phyloP scores from a whole-genome alignment of 2,888 invertebrate genomes.

The Sympetrum striolatum region DNA sequence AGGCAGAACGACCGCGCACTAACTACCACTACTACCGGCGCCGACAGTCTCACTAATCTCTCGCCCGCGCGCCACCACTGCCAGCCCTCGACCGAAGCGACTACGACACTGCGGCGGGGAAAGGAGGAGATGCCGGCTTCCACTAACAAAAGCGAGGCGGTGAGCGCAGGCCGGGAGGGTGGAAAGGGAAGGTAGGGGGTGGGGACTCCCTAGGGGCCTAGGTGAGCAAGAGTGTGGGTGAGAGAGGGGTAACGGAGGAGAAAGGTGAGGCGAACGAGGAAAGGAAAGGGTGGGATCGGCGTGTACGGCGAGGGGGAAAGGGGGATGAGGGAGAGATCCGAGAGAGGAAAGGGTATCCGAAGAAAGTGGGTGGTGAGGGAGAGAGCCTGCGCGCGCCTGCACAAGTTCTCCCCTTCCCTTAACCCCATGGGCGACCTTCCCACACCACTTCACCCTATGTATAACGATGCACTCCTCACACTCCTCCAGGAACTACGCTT shows the following conservation, averaged over 20 bases:
- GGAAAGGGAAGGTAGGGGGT: neutral
- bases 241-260: neutral
- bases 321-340: neutral
- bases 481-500: conserved; percentile 5
- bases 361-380: neutral
- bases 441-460: conserved; percentile 26
- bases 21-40: conserved; percentile 43
- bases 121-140: conserved; percentile 41
- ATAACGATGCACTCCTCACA: conserved; percentile 32
- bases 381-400: neutral
- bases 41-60: conserved; percentile 43
- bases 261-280: neutral
- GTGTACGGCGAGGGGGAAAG: neutral
- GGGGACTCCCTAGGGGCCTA: neutral
- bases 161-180: neutral
- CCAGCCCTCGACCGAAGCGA: conserved; percentile 43
- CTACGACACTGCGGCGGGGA: conserved; percentile 43
- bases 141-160: conserved; percentile 42
- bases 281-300: neutral
- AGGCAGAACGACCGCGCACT: conserved; percentile 42
- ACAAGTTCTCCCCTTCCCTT: neutral
- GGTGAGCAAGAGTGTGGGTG: neutral
- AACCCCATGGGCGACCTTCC: neutral
- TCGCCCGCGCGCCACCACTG: conserved; percentile 28
- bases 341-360: neutral